Conservation (phyloP, 2,888 invertebrate species). For the Napeogenes sylphis region DNA sequence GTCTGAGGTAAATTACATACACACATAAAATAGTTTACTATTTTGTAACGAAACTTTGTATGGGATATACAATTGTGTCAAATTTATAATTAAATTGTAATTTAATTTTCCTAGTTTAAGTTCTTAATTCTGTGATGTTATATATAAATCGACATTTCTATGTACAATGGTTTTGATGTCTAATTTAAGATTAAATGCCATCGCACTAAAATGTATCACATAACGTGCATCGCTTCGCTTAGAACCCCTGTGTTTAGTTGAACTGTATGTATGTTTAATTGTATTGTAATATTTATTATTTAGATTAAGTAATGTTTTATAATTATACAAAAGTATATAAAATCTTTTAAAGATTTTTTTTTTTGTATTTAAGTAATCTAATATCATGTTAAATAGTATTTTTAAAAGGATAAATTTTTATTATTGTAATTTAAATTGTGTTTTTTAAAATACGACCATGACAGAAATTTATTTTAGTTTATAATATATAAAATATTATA, state of each 20-base stretch:
- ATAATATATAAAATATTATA: too few relatives aligned
- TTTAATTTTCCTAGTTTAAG: constrained; percentile 4
- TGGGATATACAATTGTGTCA: constrained; percentile 4
- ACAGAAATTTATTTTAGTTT: too few relatives aligned
- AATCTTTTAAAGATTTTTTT: too few relatives aligned
- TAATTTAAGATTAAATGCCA: constrained; percentile 4
- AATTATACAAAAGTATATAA: too few relatives aligned
- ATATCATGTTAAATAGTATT: too few relatives aligned
- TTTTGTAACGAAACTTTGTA: constrained; percentile 4
- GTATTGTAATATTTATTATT: too few relatives aligned
- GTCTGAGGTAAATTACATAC: constrained; percentile 84
- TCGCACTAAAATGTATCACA: constrained; percentile 18
- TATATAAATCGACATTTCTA: constrained; percentile 6
- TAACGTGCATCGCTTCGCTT: constrained; percentile 25
- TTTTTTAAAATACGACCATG: too few relatives aligned
- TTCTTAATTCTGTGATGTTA: constrained; percentile 5
- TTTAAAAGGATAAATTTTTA: too few relatives aligned
- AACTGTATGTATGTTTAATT: constrained; percentile 1
- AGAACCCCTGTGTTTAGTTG: constrained; percentile 21
- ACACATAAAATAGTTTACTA: neutral
- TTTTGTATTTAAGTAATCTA: too few relatives aligned
- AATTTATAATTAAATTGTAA: neutral
- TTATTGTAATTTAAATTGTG: too few relatives aligned
- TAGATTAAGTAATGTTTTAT: too few relatives aligned
- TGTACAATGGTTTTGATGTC: neutral